These are phyloP conservation scores for Pteronotus mesoamericanus DNA, from an alignment of 2,797 vertebrate genomes.

Conservation along the genomic window DNA sequence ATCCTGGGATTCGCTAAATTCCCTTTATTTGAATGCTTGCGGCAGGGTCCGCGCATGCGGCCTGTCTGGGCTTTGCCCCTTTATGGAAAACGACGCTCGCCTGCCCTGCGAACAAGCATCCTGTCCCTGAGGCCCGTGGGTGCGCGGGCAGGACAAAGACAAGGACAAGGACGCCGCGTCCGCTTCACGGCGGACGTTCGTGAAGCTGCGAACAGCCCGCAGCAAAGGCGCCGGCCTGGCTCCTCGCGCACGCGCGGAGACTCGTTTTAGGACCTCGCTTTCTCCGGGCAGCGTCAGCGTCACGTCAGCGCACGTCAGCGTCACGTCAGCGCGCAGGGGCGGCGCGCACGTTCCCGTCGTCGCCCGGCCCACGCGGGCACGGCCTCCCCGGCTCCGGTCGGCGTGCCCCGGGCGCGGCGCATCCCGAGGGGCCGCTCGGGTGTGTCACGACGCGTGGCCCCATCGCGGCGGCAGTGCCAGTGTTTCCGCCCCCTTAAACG, in stretches of 20 bases:
- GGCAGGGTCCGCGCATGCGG: background rate
- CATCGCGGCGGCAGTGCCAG: rapidly evolving
- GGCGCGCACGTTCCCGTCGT: no score
- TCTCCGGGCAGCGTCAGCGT: background rate
- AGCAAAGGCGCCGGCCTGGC: background rate
- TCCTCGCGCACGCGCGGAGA: background rate
- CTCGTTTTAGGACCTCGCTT: background rate
- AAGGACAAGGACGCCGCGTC: background rate
- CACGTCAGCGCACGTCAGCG: no score
- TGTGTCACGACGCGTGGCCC: background rate
- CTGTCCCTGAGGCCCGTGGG: background rate
- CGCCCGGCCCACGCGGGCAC: no score
- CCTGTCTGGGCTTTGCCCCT: background rate
- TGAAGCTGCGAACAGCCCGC: background rate
- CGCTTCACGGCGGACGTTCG: background rate
- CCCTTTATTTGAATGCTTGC: background rate
- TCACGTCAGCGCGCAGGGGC: no score
- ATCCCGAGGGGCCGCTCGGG: background rate
- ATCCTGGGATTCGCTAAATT: background rate
- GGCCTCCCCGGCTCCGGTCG: no score
- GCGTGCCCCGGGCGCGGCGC: background rate
- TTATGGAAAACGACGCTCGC: background rate
- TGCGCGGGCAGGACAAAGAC: background rate
- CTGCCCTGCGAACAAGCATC: background rate
- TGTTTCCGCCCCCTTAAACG: background rate